Evolutionary conservation across 2,888 invertebrate species (phyloP), one percentile per base, ranked within the genome.

Genomic region (Andrena bucephala): DNA sequence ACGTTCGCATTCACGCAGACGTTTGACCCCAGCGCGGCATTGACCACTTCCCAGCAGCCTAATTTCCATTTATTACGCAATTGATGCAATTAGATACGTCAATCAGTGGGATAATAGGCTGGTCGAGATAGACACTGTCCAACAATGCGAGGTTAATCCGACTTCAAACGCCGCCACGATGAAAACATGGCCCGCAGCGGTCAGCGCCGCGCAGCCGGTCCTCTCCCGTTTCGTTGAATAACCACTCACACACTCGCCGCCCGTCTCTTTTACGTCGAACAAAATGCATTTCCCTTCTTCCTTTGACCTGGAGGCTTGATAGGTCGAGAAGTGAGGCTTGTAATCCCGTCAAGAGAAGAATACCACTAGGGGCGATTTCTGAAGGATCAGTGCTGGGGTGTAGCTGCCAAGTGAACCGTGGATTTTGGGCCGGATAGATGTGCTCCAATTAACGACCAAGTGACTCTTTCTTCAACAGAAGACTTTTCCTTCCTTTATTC

Each of bases 61-160:
- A 90, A 91, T 91, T 91, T 89, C 84, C 88, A 90, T 89, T 86
- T 85, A 85, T 90, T 89, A 83, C 85, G 87, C 90, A 91, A 91
- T 91, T 88, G 90, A 89, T 89, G 84, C 90, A 89, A 91, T 91
- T 91, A 89, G 85, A 88, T 87, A 84, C 86, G 87, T 84, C 88
- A 89, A 89, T 86, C 89, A 74, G 79, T 57, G 65, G 79, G 69
- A 89, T 89, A 88, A 90, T 89, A 82, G 88, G 60, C 63, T 71
- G 72, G 67, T 66, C 77, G 81, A 57, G 79, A 73, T 75, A 60
- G 75, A 72, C 65, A 72, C 72, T 63, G 69, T 52, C 85, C 59
- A 83, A 83, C 84, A 83, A 84, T 77, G 50, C 50, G 50, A 59
- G 67, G 77, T 73, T 81, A 78, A 83, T 66, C 36, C 73, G 73